Conservation (phyloP, 2,113 vertebrate species). For the Ovis canadensis region DNA sequence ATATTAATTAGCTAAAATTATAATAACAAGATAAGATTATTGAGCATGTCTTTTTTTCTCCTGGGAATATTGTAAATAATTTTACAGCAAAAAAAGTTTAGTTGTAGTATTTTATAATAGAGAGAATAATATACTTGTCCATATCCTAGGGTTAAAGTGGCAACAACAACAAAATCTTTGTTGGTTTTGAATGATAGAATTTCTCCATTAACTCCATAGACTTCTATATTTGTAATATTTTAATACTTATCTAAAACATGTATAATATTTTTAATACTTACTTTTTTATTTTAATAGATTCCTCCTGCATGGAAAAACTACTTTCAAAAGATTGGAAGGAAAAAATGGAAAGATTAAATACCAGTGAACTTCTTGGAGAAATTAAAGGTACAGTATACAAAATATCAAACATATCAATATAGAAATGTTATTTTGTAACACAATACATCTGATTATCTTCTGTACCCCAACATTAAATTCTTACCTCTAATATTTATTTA, state of each 20-base stretch:
- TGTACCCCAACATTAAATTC: not conserved
- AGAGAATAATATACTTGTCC: not conserved
- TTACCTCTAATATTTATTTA: not conserved
- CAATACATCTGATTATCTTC: not conserved
- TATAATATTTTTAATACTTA: conserved; percentile 21
- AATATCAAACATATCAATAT: conserved; percentile 37
- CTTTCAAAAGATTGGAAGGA: conserved; percentile 99
- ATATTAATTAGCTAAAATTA: conserved; percentile 5
- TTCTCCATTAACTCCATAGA: conserved; percentile 54
- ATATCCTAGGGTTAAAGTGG: not conserved
- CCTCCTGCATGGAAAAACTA: conserved; percentile 96
- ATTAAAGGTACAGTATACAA: conserved; percentile 91
- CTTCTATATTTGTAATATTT: conserved; percentile 56
- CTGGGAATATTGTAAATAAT: not conserved
- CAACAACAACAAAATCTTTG: conserved; percentile 35
- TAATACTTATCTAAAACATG: conserved; percentile 22
- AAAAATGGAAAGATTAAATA: conserved; percentile 98
- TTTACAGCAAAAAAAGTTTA: not conserved
- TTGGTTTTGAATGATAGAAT: conserved; percentile 61
- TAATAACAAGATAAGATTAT: not conserved
- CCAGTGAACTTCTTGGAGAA: conserved; percentile 96
- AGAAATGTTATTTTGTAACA: not conserved
- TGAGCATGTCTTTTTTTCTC: not conserved
- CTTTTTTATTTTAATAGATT: conserved; percentile 81
- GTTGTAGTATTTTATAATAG: conserved; percentile 27